These are phyloP conservation scores for Paramisgurnus dabryanus DNA, from an alignment of 2,113 vertebrate species.

Conservation along the genomic window DNA sequence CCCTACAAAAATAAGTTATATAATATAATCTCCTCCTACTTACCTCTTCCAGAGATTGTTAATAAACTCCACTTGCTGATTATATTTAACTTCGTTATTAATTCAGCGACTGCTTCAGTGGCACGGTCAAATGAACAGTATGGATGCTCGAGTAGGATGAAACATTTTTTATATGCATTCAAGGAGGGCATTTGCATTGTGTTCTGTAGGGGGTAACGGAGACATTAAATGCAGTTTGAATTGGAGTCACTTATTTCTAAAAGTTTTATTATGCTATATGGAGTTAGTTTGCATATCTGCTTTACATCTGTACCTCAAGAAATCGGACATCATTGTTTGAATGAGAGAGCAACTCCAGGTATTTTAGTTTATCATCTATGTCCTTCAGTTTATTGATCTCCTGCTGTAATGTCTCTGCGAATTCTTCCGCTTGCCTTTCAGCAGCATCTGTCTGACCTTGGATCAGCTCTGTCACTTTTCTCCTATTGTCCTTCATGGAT, in stretches of 20 bases:
- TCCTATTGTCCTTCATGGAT: constrained; percentile 15
- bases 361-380: constrained; percentile 42
- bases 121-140: constrained; percentile 30
- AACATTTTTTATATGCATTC: constrained; percentile 2
- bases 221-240: background rate
- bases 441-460: constrained; percentile 24
- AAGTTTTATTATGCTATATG: background rate
- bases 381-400: constrained; percentile 44
- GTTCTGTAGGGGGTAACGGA: constrained; percentile 1
- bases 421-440: constrained; percentile 29
- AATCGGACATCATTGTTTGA: constrained; percentile 43
- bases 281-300: background rate
- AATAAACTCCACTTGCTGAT: constrained; percentile 28
- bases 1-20: background rate
- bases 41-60: constrained; percentile 51
- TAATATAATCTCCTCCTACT: background rate
- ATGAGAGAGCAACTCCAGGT: constrained; percentile 43
- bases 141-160: constrained; percentile 24
- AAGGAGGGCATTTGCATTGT: constrained; percentile 1
- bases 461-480: constrained; percentile 36
- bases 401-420: constrained; percentile 27
- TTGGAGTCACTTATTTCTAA: background rate
- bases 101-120: constrained; percentile 32
- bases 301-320: constrained; percentile 42
- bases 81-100: constrained; percentile 38